A percentile compares a stretch with the other conserved stretches of the same genome.
These are phyloP conservation scores for Drosophila pseudoobscura DNA, from an alignment of 1,140 invertebrate genomes.

Conservation along the genomic window DNA sequence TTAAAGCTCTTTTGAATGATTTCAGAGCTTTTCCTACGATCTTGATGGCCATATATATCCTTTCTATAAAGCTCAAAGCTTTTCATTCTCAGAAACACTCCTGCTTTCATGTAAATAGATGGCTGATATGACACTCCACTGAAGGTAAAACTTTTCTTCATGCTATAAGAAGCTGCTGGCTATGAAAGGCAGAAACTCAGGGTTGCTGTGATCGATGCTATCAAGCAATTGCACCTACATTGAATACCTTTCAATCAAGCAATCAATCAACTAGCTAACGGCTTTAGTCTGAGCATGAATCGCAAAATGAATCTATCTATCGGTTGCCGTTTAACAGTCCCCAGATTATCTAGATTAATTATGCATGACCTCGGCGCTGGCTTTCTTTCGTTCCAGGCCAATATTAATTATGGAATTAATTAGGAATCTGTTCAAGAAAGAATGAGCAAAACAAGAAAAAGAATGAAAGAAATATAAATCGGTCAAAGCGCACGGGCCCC, in stretches of 20 bases:
- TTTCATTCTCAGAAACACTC: too few species aligned
- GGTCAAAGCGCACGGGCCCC: constrained; percentile 61
- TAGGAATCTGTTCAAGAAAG: too few species aligned
- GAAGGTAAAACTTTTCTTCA: too few species aligned
- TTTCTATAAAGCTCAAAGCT: too few species aligned
- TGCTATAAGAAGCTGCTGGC: too few species aligned
- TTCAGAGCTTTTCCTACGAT: too few species aligned
- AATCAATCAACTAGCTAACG: constrained; percentile 27
- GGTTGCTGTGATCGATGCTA: constrained; percentile 12
- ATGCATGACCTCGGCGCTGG: constrained; percentile 1
- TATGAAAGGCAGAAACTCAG: not conserved
- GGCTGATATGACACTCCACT: not conserved
- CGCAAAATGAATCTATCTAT: constrained; percentile 3
- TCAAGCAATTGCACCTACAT: constrained; percentile 11
- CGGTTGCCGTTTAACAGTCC: too few species aligned
- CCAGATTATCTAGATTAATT: not conserved
- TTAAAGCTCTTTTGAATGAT: too few species aligned
- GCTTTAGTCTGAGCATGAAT: too few species aligned
- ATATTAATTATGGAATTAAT: constrained; percentile 24
- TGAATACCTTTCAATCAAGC: constrained; percentile 25
- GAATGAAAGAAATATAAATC: constrained; percentile 33
- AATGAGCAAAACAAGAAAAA: constrained; percentile 5
- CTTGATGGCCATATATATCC: too few species aligned
- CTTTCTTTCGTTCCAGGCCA: constrained; percentile 21
- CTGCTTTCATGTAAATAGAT: not conserved